A percentile compares a stretch with the other conserved stretches of the same genome.
These are phyloP conservation scores for Hydrochoerus hydrochaeris DNA, from an alignment of 2,113 vertebrate species.

Conservation along the genomic window DNA sequence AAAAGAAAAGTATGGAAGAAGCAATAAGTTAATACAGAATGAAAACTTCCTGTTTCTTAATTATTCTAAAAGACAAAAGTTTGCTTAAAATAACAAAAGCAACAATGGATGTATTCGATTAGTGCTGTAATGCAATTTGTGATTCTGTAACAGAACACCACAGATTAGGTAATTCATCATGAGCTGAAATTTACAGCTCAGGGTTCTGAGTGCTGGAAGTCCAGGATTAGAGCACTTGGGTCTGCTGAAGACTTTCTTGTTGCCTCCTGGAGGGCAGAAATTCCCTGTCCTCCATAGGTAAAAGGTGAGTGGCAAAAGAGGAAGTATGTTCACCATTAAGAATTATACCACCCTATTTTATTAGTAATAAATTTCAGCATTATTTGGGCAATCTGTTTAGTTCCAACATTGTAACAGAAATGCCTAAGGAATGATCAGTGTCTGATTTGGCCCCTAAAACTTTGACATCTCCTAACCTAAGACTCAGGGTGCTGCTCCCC, in stretches of 20 bases:
- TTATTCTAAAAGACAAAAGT: background rate
- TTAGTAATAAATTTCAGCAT: conserved; percentile 91
- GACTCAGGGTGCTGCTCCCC: conserved; percentile 56
- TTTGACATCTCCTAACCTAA: conserved; percentile 43
- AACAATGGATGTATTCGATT: background rate
- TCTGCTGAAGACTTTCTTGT: background rate
- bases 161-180: background rate
- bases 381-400: conserved; percentile 95
- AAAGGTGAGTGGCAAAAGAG: background rate
- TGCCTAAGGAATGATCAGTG: conserved; percentile 82
- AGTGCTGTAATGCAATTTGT: background rate
- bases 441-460: conserved; percentile 55
- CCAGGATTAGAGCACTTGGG: background rate
- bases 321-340: background rate
- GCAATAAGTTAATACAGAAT: background rate
- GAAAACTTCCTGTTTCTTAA: background rate
- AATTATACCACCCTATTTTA: background rate
- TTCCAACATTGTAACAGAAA: conserved; percentile 90
- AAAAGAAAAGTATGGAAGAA: background rate
- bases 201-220: too few species aligned
- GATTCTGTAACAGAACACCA: background rate
- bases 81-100: background rate
- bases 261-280: background rate
- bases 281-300: too few species aligned
- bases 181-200: background rate